Conservation (phyloP, 2,797 vertebrate species). For the Poecilia gillii region DNA sequence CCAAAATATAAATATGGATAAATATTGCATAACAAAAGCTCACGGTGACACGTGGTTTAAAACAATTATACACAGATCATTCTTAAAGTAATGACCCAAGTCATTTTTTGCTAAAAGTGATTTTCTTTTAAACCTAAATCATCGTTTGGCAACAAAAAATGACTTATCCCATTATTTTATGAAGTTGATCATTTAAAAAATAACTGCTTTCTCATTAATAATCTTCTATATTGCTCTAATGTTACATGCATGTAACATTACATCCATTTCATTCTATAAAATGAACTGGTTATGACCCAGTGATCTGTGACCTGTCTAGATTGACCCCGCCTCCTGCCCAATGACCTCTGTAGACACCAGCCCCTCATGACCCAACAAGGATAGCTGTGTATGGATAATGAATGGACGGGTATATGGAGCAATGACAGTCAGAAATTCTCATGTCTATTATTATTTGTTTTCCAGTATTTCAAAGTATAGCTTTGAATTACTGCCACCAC, state of each 20-base stretch:
- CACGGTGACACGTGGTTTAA: background rate
- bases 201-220: background rate
- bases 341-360: background rate
- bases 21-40: background rate
- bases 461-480: constrained; percentile 33
- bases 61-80: background rate
- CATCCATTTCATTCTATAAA: background rate
- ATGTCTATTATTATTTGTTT: constrained; percentile 35
- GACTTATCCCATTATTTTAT: too few relatives aligned
- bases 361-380: background rate
- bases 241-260: background rate
- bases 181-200: background rate
- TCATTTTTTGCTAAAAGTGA: too few relatives aligned
- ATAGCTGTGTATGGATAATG: background rate
- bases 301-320: background rate
- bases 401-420: background rate
- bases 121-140: too few relatives aligned
- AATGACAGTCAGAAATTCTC: constrained; percentile 23
- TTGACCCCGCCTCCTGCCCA: background rate
- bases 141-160: too few relatives aligned
- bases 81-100: too few relatives aligned
- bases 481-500: constrained; percentile 50
- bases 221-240: background rate
- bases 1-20: background rate
- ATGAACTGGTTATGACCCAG: background rate